Conservation (phyloP, 2,797 vertebrate genomes). For the Nyctalus aviator region DNA sequence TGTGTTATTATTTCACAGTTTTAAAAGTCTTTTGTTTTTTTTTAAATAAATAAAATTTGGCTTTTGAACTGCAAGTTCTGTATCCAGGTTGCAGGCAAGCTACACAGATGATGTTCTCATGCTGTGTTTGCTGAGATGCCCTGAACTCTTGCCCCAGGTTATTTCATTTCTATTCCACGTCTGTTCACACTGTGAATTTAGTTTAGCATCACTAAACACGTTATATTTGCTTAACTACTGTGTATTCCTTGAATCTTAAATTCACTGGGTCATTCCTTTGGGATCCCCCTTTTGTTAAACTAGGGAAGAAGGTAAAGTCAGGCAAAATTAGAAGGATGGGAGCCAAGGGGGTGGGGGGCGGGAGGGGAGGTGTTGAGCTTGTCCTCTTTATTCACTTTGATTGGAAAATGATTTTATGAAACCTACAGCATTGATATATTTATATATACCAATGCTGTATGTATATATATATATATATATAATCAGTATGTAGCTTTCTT, state of each 20-base stretch:
- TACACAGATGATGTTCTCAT: slow-evolving; percentile 32
- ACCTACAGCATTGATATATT: background rate
- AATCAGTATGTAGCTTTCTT: background rate
- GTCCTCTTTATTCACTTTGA: background rate
- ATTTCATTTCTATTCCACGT: slow-evolving; percentile 75
- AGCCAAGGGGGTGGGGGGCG: background rate
- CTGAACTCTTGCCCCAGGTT: slow-evolving; percentile 66
- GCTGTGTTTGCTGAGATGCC: slow-evolving; percentile 65
- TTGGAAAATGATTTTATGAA: slow-evolving; percentile 49
- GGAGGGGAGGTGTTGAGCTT: background rate
- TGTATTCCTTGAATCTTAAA: slow-evolving; percentile 69
- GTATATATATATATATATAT: too few species aligned
- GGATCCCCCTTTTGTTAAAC: slow-evolving; percentile 11
- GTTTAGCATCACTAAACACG: slow-evolving; percentile 71
- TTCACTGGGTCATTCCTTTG: slow-evolving; percentile 52
- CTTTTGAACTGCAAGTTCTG: slow-evolving; percentile 60
- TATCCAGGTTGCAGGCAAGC: slow-evolving; percentile 34
- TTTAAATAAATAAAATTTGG: slow-evolving; percentile 51
- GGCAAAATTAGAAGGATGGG: background rate
- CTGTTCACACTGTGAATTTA: slow-evolving; percentile 60
- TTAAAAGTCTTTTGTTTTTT: background rate
- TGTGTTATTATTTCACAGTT: slow-evolving; percentile 36
- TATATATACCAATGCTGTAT: too few species aligned
- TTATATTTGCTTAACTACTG: slow-evolving; percentile 72
- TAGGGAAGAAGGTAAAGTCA: slow-evolving; percentile 20